Percentiles rank a stretch among this genome's conserved stretches.
Evolutionary conservation across 2,888 invertebrate genomes (phyloP).

Genomic region (Sarcophaga carnaria): DNA sequence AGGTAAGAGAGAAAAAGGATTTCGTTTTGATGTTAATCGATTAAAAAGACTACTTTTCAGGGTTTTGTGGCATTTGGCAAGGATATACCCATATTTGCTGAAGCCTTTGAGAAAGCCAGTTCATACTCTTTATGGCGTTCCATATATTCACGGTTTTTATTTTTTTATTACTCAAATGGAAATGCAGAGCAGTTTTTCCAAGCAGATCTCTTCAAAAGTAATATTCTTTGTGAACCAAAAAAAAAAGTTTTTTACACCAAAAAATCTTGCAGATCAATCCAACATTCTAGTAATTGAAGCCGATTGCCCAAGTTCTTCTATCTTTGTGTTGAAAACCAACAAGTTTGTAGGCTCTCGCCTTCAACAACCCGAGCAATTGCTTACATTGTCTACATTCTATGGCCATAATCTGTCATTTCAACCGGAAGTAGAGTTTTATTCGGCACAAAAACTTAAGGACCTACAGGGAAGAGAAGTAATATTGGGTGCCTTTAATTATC

Average conservation of each 20-base stretch:
- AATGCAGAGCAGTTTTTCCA: slow-evolving; percentile 62
- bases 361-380: slow-evolving; percentile 26
- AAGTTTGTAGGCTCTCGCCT: slow-evolving; percentile 74
- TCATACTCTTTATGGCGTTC: slow-evolving; percentile 76
- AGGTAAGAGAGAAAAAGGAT: slow-evolving; percentile 46
- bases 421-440: slow-evolving; percentile 57
- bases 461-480: slow-evolving; percentile 75
- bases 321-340: slow-evolving; percentile 76
- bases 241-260: neutral
- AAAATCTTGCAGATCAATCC: slow-evolving; percentile 74
- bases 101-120: slow-evolving; percentile 74
- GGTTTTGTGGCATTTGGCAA: slow-evolving; percentile 76
- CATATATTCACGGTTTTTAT: slow-evolving; percentile 73
- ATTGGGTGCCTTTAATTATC: slow-evolving; percentile 76
- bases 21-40: no score
- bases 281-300: slow-evolving; percentile 75
- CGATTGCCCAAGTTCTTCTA: slow-evolving; percentile 67
- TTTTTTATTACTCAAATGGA: slow-evolving; percentile 72
- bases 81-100: slow-evolving; percentile 74
- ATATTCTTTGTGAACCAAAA: neutral
- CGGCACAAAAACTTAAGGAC: slow-evolving; percentile 73
- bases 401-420: slow-evolving; percentile 51
- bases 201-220: slow-evolving; percentile 74
- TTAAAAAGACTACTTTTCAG: slow-evolving; percentile 26
- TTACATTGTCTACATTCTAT: slow-evolving; percentile 73